Evolutionary conservation across 2,113 vertebrate genomes (phyloP).

Genomic region (Gyps fulvus): DNA sequence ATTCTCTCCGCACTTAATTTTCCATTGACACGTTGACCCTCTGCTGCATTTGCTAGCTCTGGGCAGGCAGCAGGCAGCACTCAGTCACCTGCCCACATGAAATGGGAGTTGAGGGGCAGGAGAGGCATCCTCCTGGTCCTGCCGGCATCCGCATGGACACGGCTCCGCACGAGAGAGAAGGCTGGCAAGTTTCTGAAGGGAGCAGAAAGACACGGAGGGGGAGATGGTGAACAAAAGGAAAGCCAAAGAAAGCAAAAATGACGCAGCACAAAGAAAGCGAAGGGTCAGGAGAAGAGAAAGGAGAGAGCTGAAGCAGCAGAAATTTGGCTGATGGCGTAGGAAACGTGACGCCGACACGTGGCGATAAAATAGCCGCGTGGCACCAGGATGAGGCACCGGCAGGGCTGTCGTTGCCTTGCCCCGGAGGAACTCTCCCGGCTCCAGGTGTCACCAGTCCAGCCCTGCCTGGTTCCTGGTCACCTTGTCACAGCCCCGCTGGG

Average conservation of each 20-base stretch:
- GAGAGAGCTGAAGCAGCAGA: background rate
- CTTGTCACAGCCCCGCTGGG: background rate
- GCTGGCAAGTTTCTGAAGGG: background rate
- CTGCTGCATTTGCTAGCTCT: background rate
- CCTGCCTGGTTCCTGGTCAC: background rate
- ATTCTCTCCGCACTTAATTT: slow-evolving; percentile 53
- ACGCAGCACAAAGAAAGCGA: background rate
- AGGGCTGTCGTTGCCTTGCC: rapidly evolving
- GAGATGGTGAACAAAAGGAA: background rate
- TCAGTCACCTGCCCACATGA: background rate
- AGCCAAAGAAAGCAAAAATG: background rate
- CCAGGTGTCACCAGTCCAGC: background rate
- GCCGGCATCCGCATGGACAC: rapidly evolving
- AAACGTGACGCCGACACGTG: rapidly evolving
- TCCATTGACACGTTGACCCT: background rate
- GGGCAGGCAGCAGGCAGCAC: background rate
- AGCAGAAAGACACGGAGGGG: background rate
- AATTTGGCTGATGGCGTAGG: background rate
- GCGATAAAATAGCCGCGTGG: background rate
- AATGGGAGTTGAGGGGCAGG: background rate
- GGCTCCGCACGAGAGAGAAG: rapidly evolving
- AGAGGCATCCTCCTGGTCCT: background rate
- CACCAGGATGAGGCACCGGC: rapidly evolving
- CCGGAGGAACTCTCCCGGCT: rapidly evolving
- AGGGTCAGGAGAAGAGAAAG: background rate